Base-by-base conservation (phyloP, 2,797 vertebrate genomes). In the Furcifer pardalis region DNA sequence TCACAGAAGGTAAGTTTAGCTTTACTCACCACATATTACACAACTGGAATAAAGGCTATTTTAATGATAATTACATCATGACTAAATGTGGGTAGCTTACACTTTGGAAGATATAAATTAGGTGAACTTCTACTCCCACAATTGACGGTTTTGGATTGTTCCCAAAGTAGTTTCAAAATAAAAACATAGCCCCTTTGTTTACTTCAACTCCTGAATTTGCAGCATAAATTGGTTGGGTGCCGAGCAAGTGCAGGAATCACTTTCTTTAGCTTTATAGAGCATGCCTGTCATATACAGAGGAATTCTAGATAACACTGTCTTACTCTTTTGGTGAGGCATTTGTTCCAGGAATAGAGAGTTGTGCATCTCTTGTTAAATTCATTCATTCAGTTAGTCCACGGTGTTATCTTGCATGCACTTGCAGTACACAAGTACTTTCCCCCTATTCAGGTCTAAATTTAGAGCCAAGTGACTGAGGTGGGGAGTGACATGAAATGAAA, bases 1-100 rank as follows among this genome's bases (percentile, higher is more conserved):
- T 97, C 88, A 94, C 95, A 85, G 97, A 98, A 88, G 97, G 96
- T 97, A 94, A 73, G 62, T 21, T 87, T 27, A 69, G 7, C 25
- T 75, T 69, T 62, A 84, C 9, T 62, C 40, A n/a, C 40, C 37
- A 2, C 5, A 0, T 71, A 5, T 72, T 46, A 35, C 17, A 44
- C 72, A 80, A 68, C 7, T 60, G n/a, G 74, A 63, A 85, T 40
- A 40, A 49, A 75, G n/a, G 32, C 21, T 0, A 15, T 78, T 84
- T 65, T 68, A 82, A 69, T 76, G 60, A 7, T 21, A 83, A 23
- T 10, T 59, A 15, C 49, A 27, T 44, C 4, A 27, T 17, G 32
- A 27, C 46, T 66, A 7, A 23, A 21, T 46, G 42, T 44, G 27
- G 66, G 66, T 66, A n/a, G 52, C 60, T 65, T 37, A 52, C 65